phyloP scores from a whole-genome alignment of 2,888 invertebrate species.

The Caenorhabditis uteleia region DNA sequence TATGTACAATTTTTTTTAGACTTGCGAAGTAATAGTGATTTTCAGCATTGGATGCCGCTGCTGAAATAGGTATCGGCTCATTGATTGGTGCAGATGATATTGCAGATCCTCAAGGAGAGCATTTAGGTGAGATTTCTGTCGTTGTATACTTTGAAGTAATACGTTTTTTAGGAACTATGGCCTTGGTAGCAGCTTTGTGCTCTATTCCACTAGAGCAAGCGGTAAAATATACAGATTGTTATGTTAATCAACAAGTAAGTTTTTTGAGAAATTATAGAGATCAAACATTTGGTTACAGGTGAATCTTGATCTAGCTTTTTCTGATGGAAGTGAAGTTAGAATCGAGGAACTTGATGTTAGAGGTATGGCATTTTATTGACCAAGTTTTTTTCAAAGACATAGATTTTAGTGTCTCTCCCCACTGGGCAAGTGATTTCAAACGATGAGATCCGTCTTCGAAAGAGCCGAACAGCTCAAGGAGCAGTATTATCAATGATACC shows the following conservation, averaged over 20 bases:
- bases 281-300: constrained; percentile 40
- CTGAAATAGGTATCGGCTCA: constrained; percentile 82
- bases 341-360: constrained; percentile 59
- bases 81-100: constrained; percentile 90
- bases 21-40: constrained; percentile 1
- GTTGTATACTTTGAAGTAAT: background rate
- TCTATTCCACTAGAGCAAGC: constrained; percentile 40
- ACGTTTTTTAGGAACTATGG: constrained; percentile 79
- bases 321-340: constrained; percentile 52
- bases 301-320: constrained; percentile 63
- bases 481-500: constrained; percentile 61
- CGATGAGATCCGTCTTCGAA: constrained; percentile 43
- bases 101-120: constrained; percentile 91
- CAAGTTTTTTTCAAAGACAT: background rate
- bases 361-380: constrained; percentile 18
- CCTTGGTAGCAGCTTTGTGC: constrained; percentile 85
- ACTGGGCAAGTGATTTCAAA: constrained; percentile 28
- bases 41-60: constrained; percentile 76
- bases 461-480: constrained; percentile 63
- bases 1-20: constrained; percentile 9
- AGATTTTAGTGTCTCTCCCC: constrained; percentile 47
- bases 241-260: constrained; percentile 49
- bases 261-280: background rate
- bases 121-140: constrained; percentile 77
- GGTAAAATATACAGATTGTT: constrained; percentile 48